phyloP scores from a whole-genome alignment of 1,140 invertebrate species.

The Calosoma granatense region DNA sequence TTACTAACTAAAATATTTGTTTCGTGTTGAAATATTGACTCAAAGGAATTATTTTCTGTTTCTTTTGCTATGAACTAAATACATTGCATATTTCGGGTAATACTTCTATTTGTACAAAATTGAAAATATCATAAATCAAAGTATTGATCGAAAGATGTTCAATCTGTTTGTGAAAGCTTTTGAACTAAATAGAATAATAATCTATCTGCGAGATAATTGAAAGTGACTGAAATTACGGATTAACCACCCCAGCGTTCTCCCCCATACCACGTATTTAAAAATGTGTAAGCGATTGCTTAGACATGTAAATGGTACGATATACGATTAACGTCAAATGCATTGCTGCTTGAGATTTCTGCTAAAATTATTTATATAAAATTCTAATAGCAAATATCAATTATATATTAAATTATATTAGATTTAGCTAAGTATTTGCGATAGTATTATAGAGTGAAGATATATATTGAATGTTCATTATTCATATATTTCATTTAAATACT shows the following conservation, averaged over 20 bases:
- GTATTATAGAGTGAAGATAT: too few relatives aligned
- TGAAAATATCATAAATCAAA: too few relatives aligned
- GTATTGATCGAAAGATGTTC: background rate
- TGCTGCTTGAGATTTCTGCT: too few relatives aligned
- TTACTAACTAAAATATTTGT: background rate
- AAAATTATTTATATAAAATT: too few relatives aligned
- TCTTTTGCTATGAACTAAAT: background rate
- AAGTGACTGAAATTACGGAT: background rate
- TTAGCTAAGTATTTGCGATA: too few relatives aligned
- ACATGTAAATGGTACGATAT: too few relatives aligned
- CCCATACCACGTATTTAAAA: background rate
- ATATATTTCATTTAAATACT: too few relatives aligned
- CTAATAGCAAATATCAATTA: too few relatives aligned
- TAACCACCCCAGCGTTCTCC: background rate
- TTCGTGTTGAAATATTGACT: background rate
- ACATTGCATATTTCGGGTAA: too few relatives aligned
- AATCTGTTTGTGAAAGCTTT: background rate
- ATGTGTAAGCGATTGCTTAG: background rate
- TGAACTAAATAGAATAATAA: background rate
- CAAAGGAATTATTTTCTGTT: background rate
- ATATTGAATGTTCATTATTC: too few relatives aligned
- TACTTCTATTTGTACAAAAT: too few relatives aligned
- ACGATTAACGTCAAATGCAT: background rate
- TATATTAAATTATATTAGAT: too few relatives aligned
- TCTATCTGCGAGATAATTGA: background rate